Base-by-base conservation (phyloP, 1,140 invertebrate genomes). In the Drosophila teissieri region DNA sequence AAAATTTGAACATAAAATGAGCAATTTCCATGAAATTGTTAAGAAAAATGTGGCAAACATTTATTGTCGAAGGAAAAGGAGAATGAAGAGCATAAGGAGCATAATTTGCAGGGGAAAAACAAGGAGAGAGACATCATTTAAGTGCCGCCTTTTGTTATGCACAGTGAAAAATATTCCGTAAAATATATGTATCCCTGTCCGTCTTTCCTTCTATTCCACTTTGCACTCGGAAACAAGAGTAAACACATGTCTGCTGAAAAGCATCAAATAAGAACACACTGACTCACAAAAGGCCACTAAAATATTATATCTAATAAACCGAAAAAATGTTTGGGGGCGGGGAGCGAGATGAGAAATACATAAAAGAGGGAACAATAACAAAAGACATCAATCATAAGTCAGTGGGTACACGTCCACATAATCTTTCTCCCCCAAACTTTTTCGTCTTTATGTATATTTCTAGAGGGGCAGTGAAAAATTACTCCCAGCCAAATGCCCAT, bases 331-430 rank as follows among this genome's bases (percentile, higher is more conserved):
- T 42, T 22, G 5, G 46, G 62, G 48, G n/a, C 22, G 6, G 15
- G 63, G 24, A 69, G 57, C 55, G 19, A 69, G 51, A 70, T 70
- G 42, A 73, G 36, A 60, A 51, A 69, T 54, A 54, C 44, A 68
- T 65, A 76, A 70, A 78, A 65, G 61, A 57, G 48, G 31, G 39
- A 78, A 58, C 60, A 86, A 81, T 89, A 89, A 84, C 84, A 89
- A 89, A 89, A 89, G 62, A 76, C 84, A 89, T 89, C 84, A 89
- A 89, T 89, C 84, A 89, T 89, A 89, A 89, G 84, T 89, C 84
- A 83, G 55, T 65, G 83, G 62, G 51, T 49, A 77, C 79, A 88
- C 62, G 78, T 86, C 77, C 80, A 73, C 78, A 80, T 74, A 80
- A 85, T 85, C 81, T 77, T 58, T 61, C 55, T 55, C 36, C 27